A percentile compares a stretch with the other conserved stretches of the same genome.
These are phyloP conservation scores for Paramormyrops kingsleyae DNA, from an alignment of 2,113 vertebrate genomes.

Conservation along the genomic window DNA sequence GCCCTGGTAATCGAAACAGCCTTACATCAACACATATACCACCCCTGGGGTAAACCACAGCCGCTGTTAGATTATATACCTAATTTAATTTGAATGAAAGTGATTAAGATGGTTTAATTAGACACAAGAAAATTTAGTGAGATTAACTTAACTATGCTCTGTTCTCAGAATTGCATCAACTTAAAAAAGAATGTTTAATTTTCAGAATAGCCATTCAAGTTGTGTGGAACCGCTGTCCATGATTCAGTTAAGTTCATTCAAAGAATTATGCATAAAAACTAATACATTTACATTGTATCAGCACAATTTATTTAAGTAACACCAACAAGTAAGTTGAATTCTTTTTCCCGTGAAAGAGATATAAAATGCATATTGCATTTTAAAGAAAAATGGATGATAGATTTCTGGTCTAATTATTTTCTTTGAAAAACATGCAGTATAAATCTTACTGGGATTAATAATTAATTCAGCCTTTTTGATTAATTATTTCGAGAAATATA, in stretches of 20 bases:
- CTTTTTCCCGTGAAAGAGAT: neutral
- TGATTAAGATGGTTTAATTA: neutral
- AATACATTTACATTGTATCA: neutral
- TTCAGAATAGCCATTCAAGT: neutral
- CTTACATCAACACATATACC: neutral
- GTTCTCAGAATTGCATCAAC: neutral
- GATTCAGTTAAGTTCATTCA: neutral
- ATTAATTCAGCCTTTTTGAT: constrained; percentile 66
- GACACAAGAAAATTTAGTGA: neutral
- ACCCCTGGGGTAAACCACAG: neutral
- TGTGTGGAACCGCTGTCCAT: neutral
- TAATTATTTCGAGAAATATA: constrained; percentile 56
- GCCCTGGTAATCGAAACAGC: neutral
- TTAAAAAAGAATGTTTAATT: neutral
- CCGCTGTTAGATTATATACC: neutral
- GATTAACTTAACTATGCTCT: neutral
- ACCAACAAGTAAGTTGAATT: neutral
- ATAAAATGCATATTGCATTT: neutral
- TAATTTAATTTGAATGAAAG: neutral
- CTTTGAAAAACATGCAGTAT: constrained; percentile 43
- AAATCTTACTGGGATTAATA: constrained; percentile 62
- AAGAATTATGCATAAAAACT: neutral
- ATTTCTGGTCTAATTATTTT: constrained; percentile 44
- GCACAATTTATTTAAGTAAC: neutral
- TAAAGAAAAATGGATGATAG: neutral